These are phyloP conservation scores for Balaeniceps rex DNA, from an alignment of 2,113 vertebrate genomes.

Conservation along the genomic window DNA sequence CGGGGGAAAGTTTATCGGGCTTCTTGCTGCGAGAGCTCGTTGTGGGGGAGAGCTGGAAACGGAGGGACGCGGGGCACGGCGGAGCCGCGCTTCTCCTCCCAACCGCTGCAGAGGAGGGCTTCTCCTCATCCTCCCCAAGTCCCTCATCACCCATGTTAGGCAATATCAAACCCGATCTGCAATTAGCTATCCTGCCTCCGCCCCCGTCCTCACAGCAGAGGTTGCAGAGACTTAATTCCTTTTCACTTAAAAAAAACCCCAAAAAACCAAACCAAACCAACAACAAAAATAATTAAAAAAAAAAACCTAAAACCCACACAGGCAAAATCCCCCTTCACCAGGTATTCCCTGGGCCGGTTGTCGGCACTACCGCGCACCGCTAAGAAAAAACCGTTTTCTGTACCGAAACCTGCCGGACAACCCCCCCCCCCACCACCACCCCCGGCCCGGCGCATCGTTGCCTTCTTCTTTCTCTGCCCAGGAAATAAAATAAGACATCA, in stretches of 20 bases:
- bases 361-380: too few species aligned
- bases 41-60: not conserved
- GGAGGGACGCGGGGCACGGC: not conserved
- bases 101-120: not conserved
- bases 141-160: not conserved
- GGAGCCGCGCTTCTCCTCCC: not conserved
- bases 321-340: not conserved
- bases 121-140: not conserved
- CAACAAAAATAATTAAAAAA: too few species aligned
- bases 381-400: not conserved
- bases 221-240: not conserved
- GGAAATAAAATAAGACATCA: not conserved
- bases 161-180: not conserved
- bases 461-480: not conserved
- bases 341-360: not conserved
- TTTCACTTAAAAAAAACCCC: not conserved
- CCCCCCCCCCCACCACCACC: too few species aligned
- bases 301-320: too few species aligned
- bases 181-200: not conserved
- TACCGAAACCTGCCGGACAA: not conserved
- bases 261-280: too few species aligned
- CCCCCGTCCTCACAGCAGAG: not conserved
- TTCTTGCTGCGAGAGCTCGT: not conserved
- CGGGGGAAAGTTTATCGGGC: rapidly evolving
- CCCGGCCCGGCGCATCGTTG: not conserved